phyloP scores from a whole-genome alignment of 2,797 vertebrate genomes.

The Phyllotis vaccarum region DNA sequence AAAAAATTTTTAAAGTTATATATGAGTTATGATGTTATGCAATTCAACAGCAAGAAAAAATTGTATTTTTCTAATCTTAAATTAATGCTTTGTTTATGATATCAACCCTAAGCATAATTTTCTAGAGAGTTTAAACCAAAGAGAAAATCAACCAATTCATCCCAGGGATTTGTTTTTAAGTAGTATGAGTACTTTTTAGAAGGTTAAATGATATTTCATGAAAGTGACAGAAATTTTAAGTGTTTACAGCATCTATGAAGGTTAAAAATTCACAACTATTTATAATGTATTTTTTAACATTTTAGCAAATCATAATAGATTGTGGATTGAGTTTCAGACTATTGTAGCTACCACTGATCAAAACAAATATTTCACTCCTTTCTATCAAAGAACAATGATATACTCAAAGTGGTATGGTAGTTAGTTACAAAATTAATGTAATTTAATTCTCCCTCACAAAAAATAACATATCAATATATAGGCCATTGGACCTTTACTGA shows the following conservation, averaged over 20 bases:
- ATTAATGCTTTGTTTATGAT: neutral
- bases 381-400: conserved; percentile 14
- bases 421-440: conserved; percentile 37
- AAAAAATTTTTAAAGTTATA: neutral
- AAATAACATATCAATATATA: neutral
- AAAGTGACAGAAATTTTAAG: neutral
- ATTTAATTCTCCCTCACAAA: neutral
- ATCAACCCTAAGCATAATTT: neutral
- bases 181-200: neutral
- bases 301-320: neutral
- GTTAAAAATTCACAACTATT: neutral
- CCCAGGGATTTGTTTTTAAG: neutral
- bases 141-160: neutral
- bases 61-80: neutral
- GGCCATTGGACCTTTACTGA: neutral
- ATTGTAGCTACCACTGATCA: neutral
- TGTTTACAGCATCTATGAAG: neutral
- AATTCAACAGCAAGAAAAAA: neutral
- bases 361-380: conserved; percentile 9
- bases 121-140: neutral
- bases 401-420: neutral
- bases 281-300: neutral
- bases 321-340: neutral
- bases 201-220: neutral
- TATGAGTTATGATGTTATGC: neutral